Base-by-base conservation (phyloP, 1,140 invertebrate species). In the Mizuhopecten yessoensis region DNA sequence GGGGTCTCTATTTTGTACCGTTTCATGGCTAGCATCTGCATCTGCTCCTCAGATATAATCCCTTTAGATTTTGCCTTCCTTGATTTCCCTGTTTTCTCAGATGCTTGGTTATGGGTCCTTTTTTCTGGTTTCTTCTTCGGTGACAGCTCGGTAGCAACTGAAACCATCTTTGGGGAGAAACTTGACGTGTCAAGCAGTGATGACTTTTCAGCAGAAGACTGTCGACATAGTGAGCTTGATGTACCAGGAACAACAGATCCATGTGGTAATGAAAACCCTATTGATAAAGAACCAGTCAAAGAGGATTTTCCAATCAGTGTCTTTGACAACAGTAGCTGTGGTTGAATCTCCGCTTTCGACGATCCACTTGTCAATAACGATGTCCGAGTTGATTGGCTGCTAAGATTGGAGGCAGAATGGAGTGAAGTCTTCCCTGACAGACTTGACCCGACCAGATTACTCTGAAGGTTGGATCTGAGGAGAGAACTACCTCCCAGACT, bases 1-100 rank as follows among this genome's bases (percentile, higher is more conserved):
- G 93, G 93, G n/a, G 90, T 45, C 33, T 57, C 87, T 0, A 87
- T 87, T 39, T 87, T 87, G 87, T 90, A 88, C 42, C 23, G 33
- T 34, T 57, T 87, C 42, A 10, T 90, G 33, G 17, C 57, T 42
- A 57, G 90, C 90, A n/a, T 42, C 90, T 90, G 86, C 39, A 39
- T 90, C 45, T 34, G 90, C n/a, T 86, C 88, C 57, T 42, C 86
- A n/a, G 9, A 11, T 7, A 34, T 34, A 10, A 34, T 87, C 5
- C 86, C 36, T 33, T 39, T 87, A 7, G 57, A 75, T 75, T 75
- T 75, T 29, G 57, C 7, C 57, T 75, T 75, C 29, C 13, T 39
- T 5, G 36, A 39, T 39, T 75, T 75, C 23, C 17, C 57, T 11
- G n/a, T 75, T n/a, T 29, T 75, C 17, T n/a, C 57, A 29, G 23